Conservation (phyloP, 2,888 invertebrate species). For the Apotomis capreana region DNA sequence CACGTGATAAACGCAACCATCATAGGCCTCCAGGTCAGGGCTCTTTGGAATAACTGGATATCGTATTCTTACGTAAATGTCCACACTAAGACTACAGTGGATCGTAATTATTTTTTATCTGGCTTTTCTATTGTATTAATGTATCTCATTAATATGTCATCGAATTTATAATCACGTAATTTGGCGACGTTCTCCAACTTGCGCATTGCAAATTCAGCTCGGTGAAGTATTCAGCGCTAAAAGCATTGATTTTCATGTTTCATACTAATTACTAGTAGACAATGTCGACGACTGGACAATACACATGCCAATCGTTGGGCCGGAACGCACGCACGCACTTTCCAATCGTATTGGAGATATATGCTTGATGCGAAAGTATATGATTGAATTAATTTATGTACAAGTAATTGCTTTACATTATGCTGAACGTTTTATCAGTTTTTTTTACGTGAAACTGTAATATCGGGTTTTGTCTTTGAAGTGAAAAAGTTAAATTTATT, state of each 20-base stretch:
- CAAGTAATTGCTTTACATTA: constrained; percentile 27
- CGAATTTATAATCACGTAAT: too few species aligned
- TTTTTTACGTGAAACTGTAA: neutral
- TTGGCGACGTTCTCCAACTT: neutral
- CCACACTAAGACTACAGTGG: too few species aligned
- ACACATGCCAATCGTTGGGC: constrained; percentile 66
- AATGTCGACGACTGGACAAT: constrained; percentile 10
- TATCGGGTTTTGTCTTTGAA: neutral
- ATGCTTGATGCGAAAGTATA: constrained; percentile 43
- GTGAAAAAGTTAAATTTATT: neutral
- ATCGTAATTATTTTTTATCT: too few species aligned
- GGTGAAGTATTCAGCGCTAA: neutral
- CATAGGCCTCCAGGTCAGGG: too few species aligned
- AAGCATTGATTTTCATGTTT: constrained; percentile 33
- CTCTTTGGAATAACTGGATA: too few species aligned
- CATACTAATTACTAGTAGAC: constrained; percentile 18
- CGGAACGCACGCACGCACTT: constrained; percentile 72
- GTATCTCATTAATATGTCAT: too few species aligned
- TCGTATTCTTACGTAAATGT: too few species aligned
- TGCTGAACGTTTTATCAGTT: constrained; percentile 3
- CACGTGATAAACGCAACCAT: too few species aligned
- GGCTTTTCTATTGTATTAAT: too few species aligned
- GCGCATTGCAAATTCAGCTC: neutral
- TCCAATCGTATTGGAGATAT: constrained; percentile 59
- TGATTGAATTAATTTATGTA: constrained; percentile 41